Evolutionary conservation across 2,797 vertebrate species (phyloP).

Genomic region (Lithobates sylvaticus): DNA sequence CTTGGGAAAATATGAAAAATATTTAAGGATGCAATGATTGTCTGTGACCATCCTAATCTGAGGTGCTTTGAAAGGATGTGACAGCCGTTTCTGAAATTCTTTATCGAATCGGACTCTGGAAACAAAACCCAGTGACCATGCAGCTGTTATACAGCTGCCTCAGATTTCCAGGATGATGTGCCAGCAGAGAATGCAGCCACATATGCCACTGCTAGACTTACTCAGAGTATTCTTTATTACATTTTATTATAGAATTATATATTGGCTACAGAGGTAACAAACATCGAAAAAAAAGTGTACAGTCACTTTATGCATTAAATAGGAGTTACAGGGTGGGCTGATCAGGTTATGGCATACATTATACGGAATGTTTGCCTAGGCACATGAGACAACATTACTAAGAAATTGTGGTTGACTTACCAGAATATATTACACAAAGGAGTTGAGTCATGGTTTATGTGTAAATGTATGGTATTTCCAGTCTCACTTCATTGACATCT

Average conservation of each 20-base stretch:
- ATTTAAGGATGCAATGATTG: too few species aligned
- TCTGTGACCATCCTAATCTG: background rate
- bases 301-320: too few species aligned
- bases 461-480: too few species aligned
- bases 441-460: too few species aligned
- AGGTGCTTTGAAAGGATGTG: background rate
- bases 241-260: background rate
- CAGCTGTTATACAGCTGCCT: slow-evolving; percentile 2
- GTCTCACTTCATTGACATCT: too few species aligned
- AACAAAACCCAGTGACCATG: slow-evolving; percentile 2
- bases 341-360: too few species aligned
- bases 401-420: too few species aligned
- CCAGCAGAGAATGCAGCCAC: background rate
- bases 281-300: background rate
- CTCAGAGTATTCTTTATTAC: background rate
- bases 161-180: slow-evolving; percentile 7
- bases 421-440: too few species aligned
- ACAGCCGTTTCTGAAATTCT: slow-evolving; percentile 18
- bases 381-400: too few species aligned
- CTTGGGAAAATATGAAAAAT: too few species aligned
- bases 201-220: background rate
- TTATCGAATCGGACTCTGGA: background rate
- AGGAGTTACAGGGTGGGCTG: too few species aligned
- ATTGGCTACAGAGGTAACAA: background rate
- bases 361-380: too few species aligned